Percentiles rank a stretch among this genome's conserved stretches.
Evolutionary conservation across 2,113 vertebrate genomes (phyloP).

Genomic region (Coreoperca whiteheadi): DNA sequence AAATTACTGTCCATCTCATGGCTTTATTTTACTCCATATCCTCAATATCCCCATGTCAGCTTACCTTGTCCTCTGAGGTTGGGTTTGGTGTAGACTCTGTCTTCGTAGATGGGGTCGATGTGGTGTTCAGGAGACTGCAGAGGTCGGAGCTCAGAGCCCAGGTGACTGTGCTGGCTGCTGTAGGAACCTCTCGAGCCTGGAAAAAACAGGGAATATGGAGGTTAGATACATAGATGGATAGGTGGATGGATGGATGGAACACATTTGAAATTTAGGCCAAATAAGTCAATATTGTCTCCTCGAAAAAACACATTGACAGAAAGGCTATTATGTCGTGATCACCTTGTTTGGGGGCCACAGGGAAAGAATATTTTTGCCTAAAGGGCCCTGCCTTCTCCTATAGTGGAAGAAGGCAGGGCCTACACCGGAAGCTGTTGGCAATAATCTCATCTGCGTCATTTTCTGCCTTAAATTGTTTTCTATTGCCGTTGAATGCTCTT

Average conservation of each 20-base stretch:
- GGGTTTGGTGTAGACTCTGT: constrained; percentile 98
- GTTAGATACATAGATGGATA: constrained; percentile 1
- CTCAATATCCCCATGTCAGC: not conserved
- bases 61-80: constrained; percentile 92
- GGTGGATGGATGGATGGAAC: not conserved
- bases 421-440: too few relatives aligned
- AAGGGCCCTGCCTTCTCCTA: too few relatives aligned
- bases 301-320: not conserved
- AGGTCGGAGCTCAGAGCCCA: constrained; percentile 94
- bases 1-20: constrained; percentile 1
- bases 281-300: not conserved
- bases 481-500: too few relatives aligned
- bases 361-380: too few relatives aligned
- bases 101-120: constrained; percentile 99
- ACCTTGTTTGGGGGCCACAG: too few relatives aligned
- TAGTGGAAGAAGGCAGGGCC: too few relatives aligned
- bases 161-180: constrained; percentile 97
- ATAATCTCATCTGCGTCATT: too few relatives aligned
- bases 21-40: not conserved
- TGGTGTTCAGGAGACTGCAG: constrained; percentile 98
- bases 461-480: too few relatives aligned
- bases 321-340: not conserved
- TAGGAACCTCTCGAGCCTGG: constrained; percentile 96
- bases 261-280: not conserved
- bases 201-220: constrained; percentile 9